Evolutionary conservation across 2,888 invertebrate genomes (phyloP).

Genomic region (Oscheius sp.): DNA sequence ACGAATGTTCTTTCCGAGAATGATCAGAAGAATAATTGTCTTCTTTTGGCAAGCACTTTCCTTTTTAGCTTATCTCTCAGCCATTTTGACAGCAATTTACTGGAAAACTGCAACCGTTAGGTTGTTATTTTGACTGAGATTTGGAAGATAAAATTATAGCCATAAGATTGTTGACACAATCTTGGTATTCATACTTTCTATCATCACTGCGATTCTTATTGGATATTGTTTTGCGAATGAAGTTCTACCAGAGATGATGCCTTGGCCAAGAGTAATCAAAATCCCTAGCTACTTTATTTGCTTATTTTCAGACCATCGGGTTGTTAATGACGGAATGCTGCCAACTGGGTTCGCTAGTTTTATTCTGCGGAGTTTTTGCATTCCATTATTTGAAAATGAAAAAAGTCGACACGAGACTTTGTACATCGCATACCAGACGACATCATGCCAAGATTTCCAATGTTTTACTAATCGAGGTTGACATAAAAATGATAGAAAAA

Average conservation of each 20-base stretch:
- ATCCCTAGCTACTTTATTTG: neutral
- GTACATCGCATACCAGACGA: conserved; percentile 10
- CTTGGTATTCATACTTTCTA: neutral
- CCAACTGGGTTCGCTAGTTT: conserved; percentile 16
- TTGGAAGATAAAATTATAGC: neutral
- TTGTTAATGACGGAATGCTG: conserved; percentile 17
- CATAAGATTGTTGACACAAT: neutral
- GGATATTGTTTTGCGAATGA: conserved; percentile 14
- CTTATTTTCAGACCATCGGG: conserved; percentile 3
- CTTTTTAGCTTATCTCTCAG: conserved; percentile 8
- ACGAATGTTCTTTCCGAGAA: neutral
- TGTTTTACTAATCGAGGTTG: conserved; percentile 5
- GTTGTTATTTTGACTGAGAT: neutral
- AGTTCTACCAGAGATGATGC: conserved; percentile 4
- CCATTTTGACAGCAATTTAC: conserved; percentile 8
- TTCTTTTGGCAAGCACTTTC: conserved; percentile 21
- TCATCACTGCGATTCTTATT: neutral
- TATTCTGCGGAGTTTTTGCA: conserved; percentile 19
- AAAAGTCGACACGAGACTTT: conserved; percentile 22
- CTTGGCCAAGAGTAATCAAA: conserved; percentile 2
- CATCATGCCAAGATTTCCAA: neutral
- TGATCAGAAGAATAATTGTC: neutral
- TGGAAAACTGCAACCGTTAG: conserved; percentile 20
- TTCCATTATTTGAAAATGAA: conserved; percentile 17
- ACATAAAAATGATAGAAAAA: neutral